Conservation (phyloP, 2,888 invertebrate genomes). For the Melinaea menophilus region DNA sequence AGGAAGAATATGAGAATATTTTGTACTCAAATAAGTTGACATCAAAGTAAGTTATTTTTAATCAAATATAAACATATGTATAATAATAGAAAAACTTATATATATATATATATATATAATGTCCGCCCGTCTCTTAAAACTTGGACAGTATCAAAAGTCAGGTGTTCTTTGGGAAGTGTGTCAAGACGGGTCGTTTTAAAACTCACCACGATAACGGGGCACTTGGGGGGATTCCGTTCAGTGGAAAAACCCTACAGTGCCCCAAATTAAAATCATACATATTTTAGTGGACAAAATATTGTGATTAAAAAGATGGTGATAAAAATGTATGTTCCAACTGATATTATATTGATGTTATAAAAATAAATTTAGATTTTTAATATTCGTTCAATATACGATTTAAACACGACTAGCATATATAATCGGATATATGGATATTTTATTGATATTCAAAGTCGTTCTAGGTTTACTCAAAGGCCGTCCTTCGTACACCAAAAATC, state of each 20-base stretch:
- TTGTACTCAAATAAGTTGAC: no score
- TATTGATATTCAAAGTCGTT: slow-evolving; percentile 14
- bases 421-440: neutral
- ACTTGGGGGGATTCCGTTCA: slow-evolving; percentile 23
- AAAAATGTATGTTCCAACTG: no score
- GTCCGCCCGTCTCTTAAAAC: slow-evolving; percentile 21
- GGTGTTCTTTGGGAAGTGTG: slow-evolving; percentile 51
- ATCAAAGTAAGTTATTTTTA: neutral
- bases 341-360: no score
- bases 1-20: no score
- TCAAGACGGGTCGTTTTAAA: slow-evolving; percentile 56
- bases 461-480: slow-evolving; percentile 18
- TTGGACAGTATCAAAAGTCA: slow-evolving; percentile 36
- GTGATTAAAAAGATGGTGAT: no score
- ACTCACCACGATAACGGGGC: slow-evolving; percentile 36
- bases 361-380: neutral
- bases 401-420: neutral
- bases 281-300: neutral
- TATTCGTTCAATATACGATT: neutral
- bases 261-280: neutral
- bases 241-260: slow-evolving; percentile 14
- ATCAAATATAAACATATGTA: neutral
- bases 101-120: neutral
- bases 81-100: no score
- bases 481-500: slow-evolving; percentile 15